phyloP scores from a whole-genome alignment of 2,797 vertebrate genomes.

The Salmo trutta region DNA sequence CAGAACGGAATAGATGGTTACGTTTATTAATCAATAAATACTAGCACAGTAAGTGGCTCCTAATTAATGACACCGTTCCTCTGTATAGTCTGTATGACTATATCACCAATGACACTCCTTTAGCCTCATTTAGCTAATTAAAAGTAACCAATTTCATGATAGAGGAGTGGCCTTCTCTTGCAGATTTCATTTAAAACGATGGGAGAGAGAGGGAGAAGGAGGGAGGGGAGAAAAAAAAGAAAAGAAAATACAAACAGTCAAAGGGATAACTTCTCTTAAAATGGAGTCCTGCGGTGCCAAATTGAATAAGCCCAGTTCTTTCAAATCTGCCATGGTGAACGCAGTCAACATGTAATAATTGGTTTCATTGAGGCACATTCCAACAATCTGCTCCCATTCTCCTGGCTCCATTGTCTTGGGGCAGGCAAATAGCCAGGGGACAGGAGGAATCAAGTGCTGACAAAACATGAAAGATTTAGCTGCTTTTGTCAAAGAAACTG shows the following conservation, averaged over 20 bases:
- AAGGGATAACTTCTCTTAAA: constrained; percentile 99
- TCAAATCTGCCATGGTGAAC: constrained; percentile 99
- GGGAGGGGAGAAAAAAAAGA: constrained; percentile 58
- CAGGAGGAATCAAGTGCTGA: constrained; percentile 99
- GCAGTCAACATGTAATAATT: constrained; percentile 99
- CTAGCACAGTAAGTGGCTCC: constrained; percentile 27
- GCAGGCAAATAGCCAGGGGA: constrained; percentile 99
- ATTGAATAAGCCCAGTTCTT: constrained; percentile 99
- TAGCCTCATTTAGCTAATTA: constrained; percentile 95
- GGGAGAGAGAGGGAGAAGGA: constrained; percentile 22
- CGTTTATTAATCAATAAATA: constrained; percentile 6
- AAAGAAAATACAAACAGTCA: constrained; percentile 99
- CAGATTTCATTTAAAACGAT: constrained; percentile 80
- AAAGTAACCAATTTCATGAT: constrained; percentile 90
- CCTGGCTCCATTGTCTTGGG: constrained; percentile 93
- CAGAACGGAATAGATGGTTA: not conserved
- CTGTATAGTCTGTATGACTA: constrained; percentile 32
- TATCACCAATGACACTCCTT: constrained; percentile 64
- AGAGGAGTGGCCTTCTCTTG: constrained; percentile 82
- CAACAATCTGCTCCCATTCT: constrained; percentile 99
- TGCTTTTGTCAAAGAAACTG: constrained; percentile 98
- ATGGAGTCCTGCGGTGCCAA: constrained; percentile 97
- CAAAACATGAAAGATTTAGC: constrained; percentile 99
- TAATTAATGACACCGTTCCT: constrained; percentile 55
- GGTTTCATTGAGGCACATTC: constrained; percentile 99